Conservation (phyloP, 2,113 vertebrate species). For the Lota lota region DNA sequence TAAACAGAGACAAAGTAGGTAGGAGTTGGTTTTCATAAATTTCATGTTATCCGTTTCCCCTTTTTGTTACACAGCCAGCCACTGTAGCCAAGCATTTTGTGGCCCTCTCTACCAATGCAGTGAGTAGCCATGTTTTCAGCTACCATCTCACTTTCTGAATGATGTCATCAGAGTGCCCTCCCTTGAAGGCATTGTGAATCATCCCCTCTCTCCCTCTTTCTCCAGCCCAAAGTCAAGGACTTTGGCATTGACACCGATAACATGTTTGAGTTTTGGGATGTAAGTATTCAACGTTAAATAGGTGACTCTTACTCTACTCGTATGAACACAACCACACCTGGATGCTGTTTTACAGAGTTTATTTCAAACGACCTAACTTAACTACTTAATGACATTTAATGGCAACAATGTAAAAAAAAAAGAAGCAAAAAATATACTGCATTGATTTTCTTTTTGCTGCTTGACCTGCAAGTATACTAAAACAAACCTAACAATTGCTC, state of each 20-base stretch:
- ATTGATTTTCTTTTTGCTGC: too few relatives aligned
- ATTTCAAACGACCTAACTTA: background rate
- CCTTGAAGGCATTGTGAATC: too few relatives aligned
- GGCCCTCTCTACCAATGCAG: slow-evolving; percentile 95
- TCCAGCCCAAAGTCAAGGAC: slow-evolving; percentile 90
- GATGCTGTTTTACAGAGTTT: background rate
- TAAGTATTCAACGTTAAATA: slow-evolving; percentile 67
- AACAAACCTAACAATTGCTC: background rate
- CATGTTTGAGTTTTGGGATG: slow-evolving; percentile 99
- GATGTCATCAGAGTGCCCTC: too few relatives aligned
- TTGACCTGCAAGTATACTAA: background rate
- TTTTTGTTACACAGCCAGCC: slow-evolving; percentile 74
- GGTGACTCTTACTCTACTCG: background rate
- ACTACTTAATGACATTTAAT: too few relatives aligned
- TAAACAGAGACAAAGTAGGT: background rate
- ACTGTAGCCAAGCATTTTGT: slow-evolving; percentile 95
- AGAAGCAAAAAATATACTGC: too few relatives aligned
- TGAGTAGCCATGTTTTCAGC: slow-evolving; percentile 67
- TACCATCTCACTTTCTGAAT: background rate
- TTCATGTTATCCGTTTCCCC: background rate
- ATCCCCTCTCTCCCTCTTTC: slow-evolving; percentile 10
- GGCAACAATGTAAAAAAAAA: too few relatives aligned
- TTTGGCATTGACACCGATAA: slow-evolving; percentile 94
- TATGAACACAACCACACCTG: background rate
- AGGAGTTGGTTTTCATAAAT: background rate